These are phyloP conservation scores for Enchytraeus crypticus DNA, from an alignment of 2,888 invertebrate species.

Conservation along the genomic window DNA sequence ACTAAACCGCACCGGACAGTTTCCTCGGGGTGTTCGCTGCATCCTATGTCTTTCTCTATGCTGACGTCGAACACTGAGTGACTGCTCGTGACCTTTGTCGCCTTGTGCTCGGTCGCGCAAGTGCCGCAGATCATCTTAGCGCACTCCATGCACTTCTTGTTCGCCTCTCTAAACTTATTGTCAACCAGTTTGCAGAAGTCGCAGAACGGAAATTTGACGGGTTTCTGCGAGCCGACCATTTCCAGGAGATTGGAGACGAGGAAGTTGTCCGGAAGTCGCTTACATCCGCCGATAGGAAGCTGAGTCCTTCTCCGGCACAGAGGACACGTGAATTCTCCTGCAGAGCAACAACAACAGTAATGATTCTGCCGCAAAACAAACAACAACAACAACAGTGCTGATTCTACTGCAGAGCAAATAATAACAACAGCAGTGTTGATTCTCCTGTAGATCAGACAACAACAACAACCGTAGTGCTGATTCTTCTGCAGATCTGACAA, in stretches of 20 bases:
- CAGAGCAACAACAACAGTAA: too few relatives aligned
- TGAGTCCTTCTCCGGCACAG: slow-evolving; percentile 49
- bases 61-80: slow-evolving; percentile 49
- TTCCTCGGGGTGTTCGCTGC: slow-evolving; percentile 44
- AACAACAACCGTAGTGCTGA: too few relatives aligned
- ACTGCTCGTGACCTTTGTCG: slow-evolving; percentile 46
- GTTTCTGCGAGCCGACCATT: slow-evolving; percentile 41
- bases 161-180: slow-evolving; percentile 44
- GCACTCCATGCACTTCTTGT: slow-evolving; percentile 49
- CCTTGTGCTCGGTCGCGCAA: slow-evolving; percentile 46
- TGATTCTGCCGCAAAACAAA: too few relatives aligned
- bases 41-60: slow-evolving; percentile 49
- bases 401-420: too few relatives aligned
- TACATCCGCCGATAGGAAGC: slow-evolving; percentile 48
- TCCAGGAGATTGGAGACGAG: slow-evolving; percentile 48
- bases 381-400: too few relatives aligned
- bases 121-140: slow-evolving; percentile 47
- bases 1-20: slow-evolving; percentile 21
- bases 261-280: slow-evolving; percentile 50
- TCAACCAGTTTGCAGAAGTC: slow-evolving; percentile 48
- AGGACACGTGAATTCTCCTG: slow-evolving; percentile 48
- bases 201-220: slow-evolving; percentile 47
- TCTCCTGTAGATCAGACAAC: too few relatives aligned
- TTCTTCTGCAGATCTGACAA: too few relatives aligned
- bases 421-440: too few relatives aligned